Conservation (phyloP, 2,888 invertebrate species). For the Lacanobia oleracea region DNA sequence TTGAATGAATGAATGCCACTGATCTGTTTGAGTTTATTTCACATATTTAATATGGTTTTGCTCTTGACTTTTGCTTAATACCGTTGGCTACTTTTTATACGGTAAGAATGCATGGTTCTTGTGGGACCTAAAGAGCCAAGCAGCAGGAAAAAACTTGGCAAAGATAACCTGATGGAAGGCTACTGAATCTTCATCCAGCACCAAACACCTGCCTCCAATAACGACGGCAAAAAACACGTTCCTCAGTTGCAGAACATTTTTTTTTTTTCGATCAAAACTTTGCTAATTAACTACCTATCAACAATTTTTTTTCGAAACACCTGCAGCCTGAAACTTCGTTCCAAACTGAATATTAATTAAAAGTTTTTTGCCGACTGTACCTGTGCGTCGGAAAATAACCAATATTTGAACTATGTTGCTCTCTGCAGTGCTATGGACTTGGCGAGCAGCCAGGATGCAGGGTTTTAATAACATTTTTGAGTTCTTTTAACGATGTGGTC, state of each 20-base stretch:
- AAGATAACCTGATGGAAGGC: too few relatives aligned
- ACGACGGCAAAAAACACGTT: conserved; percentile 8
- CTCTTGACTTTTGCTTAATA: too few relatives aligned
- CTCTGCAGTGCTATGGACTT: conserved; percentile 14
- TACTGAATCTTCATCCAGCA: background rate
- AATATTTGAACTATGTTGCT: conserved; percentile 50
- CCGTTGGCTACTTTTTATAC: too few relatives aligned
- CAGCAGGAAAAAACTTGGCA: too few relatives aligned
- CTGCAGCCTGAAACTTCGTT: conserved; percentile 40
- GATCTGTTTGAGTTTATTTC: too few relatives aligned
- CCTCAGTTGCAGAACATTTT: too few relatives aligned
- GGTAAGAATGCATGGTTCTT: too few relatives aligned
- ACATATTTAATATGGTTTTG: too few relatives aligned
- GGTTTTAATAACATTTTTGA: conserved; percentile 42
- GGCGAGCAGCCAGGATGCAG: conserved; percentile 36
- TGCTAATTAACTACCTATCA: conserved; percentile 53
- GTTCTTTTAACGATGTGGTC: conserved; percentile 28
- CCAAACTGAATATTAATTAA: conserved; percentile 60
- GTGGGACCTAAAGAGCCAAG: too few relatives aligned
- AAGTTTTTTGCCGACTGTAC: conserved; percentile 55
- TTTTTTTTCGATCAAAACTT: conserved; percentile 46
- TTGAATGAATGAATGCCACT: too few relatives aligned
- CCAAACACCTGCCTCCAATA: background rate
- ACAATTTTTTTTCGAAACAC: conserved; percentile 52
- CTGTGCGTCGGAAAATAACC: conserved; percentile 48